Conservation (phyloP, 2,888 invertebrate species). For the Epinotia bilunana region DNA sequence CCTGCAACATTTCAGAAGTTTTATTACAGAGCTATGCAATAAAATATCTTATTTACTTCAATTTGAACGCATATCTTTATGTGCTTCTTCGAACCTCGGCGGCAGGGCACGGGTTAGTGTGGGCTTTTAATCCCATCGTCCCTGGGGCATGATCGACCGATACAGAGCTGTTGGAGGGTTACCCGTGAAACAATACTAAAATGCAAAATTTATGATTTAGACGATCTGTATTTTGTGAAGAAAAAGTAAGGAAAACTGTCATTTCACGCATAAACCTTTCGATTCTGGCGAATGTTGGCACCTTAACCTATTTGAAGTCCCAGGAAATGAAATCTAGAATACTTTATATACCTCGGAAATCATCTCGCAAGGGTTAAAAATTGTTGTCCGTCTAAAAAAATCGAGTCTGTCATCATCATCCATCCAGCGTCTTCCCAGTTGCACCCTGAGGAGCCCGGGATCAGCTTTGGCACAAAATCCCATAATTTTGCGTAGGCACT, state of each 20-base stretch:
- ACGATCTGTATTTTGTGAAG: neutral
- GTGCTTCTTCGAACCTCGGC: constrained; percentile 7
- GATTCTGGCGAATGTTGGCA: too few relatives aligned
- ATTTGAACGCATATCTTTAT: constrained; percentile 15
- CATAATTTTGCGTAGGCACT: too few relatives aligned
- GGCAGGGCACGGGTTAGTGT: constrained; percentile 23
- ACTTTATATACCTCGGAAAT: too few relatives aligned
- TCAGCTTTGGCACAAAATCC: too few relatives aligned
- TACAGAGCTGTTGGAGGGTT: constrained; percentile 38
- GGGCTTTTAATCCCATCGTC: constrained; percentile 48
- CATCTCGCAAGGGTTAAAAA: too few relatives aligned
- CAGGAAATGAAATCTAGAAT: too few relatives aligned
- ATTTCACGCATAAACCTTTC: too few relatives aligned
- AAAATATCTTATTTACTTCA: constrained; percentile 29
- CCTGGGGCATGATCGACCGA: constrained; percentile 42
- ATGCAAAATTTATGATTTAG: constrained; percentile 18
- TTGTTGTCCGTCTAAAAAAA: too few relatives aligned
- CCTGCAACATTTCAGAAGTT: constrained; percentile 12
- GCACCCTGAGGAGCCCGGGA: too few relatives aligned
- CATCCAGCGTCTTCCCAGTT: too few relatives aligned
- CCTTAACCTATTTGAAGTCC: too few relatives aligned
- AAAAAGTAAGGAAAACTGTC: neutral
- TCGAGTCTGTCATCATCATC: too few relatives aligned
- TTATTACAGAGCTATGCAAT: constrained; percentile 6
- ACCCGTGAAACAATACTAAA: constrained; percentile 37